These are phyloP conservation scores for Brevimyrus niger DNA, from an alignment of 2,113 vertebrate genomes.

Conservation along the genomic window DNA sequence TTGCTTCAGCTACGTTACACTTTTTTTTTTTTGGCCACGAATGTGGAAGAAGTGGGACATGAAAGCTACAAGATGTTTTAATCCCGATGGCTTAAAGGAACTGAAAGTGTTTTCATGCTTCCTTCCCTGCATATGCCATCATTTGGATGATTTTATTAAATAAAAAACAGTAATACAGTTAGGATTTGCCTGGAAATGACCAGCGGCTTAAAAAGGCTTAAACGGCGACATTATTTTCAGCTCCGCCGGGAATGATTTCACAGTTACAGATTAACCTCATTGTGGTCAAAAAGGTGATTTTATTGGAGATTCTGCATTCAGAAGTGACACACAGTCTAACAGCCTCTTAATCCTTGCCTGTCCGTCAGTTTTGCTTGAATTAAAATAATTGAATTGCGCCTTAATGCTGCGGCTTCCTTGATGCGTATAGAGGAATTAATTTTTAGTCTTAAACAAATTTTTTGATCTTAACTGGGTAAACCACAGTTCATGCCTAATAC, in stretches of 20 bases:
- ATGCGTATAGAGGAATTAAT: not conserved
- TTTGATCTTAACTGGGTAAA: not conserved
- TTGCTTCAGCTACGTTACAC: not conserved
- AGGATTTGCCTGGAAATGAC: not conserved
- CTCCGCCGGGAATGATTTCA: not conserved
- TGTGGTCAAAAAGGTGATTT: conserved; percentile 2
- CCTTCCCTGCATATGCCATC: not conserved
- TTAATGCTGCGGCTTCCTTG: not conserved
- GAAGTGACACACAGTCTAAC: not conserved
- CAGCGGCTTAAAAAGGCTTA: not conserved
- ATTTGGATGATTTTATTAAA: not conserved
- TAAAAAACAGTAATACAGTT: not conserved
- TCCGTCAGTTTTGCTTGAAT: not conserved
- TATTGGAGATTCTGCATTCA: not conserved
- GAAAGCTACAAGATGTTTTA: not conserved
- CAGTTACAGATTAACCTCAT: not conserved
- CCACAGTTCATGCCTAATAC: not conserved
- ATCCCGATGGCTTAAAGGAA: not conserved
- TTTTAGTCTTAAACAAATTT: conserved; percentile 1
- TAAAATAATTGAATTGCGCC: not conserved
- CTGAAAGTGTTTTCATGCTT: not conserved
- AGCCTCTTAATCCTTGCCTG: not conserved
- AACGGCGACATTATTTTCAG: not conserved
- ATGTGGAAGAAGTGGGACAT: not conserved
- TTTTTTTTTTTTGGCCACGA: not conserved